These are phyloP conservation scores for Pristionchus fissidentatus DNA, from an alignment of 2,888 invertebrate genomes.

Conservation along the genomic window DNA sequence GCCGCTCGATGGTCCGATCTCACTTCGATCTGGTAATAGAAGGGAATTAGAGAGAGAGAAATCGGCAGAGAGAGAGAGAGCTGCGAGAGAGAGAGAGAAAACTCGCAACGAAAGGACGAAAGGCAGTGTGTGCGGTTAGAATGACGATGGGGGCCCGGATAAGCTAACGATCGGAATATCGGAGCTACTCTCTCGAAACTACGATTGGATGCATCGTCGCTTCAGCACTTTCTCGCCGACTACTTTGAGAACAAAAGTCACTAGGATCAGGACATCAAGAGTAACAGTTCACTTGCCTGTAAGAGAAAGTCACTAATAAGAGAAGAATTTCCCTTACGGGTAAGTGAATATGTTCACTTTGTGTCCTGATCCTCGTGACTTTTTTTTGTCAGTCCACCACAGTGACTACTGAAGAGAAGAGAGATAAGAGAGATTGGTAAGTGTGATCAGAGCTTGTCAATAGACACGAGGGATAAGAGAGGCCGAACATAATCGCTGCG, in stretches of 20 bases:
- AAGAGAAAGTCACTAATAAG: no score
- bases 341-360: no score
- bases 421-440: neutral
- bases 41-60: constrained; percentile 26
- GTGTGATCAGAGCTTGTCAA: neutral
- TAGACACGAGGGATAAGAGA: neutral
- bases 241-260: no score
- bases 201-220: no score
- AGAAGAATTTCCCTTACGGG: no score
- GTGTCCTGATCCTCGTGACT: no score
- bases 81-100: neutral
- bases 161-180: neutral
- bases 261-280: no score
- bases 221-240: no score
- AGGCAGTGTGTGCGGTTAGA: constrained; percentile 27
- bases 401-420: no score
- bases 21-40: constrained; percentile 35
- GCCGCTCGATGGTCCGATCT: constrained; percentile 12
- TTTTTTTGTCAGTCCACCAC: no score
- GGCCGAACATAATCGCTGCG: constrained; percentile 6
- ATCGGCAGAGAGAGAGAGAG: neutral
- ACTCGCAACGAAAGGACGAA: constrained; percentile 13
- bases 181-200: neutral
- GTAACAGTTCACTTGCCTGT: no score
- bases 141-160: constrained; percentile 12